A percentile compares a stretch with the other conserved stretches of the same genome.
These are phyloP conservation scores for Bursaphelenchus okinawaensis DNA, from an alignment of 2,888 invertebrate genomes.

Conservation along the genomic window DNA sequence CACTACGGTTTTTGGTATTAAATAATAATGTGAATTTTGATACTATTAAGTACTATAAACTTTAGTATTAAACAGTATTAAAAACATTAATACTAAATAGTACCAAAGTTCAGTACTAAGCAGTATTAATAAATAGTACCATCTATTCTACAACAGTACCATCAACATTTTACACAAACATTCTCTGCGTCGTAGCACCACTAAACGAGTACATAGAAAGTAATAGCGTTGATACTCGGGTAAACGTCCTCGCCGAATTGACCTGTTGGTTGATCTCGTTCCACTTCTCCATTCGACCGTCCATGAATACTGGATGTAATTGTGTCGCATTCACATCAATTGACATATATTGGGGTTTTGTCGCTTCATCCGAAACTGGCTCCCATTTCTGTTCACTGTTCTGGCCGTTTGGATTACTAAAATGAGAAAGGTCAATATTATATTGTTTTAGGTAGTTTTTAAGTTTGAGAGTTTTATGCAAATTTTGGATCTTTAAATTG, in stretches of 20 bases:
- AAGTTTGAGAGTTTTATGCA: no score
- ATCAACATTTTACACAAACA: no score
- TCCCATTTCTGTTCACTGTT: background rate
- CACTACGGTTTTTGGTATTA: no score
- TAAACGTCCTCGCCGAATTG: background rate
- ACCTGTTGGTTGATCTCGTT: background rate
- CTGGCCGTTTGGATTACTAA: background rate
- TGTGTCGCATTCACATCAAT: background rate
- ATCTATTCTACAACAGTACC: no score
- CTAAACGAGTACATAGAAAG: background rate
- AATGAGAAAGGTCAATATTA: background rate
- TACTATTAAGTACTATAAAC: no score
- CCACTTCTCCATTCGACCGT: background rate
- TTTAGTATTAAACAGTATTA: no score
- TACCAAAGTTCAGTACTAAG: no score
- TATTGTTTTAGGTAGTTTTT: no score
- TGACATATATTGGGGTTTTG: background rate
- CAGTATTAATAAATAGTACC: no score
- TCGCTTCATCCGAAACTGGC: background rate
- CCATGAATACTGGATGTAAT: background rate
- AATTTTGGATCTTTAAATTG: no score
- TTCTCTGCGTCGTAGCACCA: background rate
- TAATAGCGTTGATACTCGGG: background rate
- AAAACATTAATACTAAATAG: no score
- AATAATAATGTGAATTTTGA: no score